phyloP scores from a whole-genome alignment of 2,888 invertebrate genomes.

The Agrochola lychnidis region DNA sequence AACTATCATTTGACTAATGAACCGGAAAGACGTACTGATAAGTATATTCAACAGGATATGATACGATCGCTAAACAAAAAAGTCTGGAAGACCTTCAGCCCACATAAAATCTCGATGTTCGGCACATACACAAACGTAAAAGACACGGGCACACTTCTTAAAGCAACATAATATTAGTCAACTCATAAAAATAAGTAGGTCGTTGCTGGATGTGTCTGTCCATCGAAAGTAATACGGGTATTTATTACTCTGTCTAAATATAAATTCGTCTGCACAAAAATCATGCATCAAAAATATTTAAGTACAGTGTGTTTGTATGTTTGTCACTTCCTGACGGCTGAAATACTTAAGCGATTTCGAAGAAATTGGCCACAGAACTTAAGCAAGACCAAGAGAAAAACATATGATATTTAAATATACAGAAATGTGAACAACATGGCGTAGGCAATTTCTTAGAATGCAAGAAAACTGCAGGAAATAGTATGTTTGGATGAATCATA shows the following conservation, averaged over 20 bases:
- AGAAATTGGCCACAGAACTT: background rate
- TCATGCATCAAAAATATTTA: slow-evolving; percentile 20
- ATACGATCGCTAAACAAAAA: too few relatives aligned
- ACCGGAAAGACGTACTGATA: background rate
- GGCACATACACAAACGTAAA: background rate
- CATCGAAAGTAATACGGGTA: slow-evolving; percentile 27
- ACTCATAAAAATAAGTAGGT: slow-evolving; percentile 51
- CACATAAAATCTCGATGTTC: background rate
- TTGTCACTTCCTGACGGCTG: background rate
- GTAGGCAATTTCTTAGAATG: background rate
- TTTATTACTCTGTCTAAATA: slow-evolving; percentile 51
- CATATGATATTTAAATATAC: too few relatives aligned
- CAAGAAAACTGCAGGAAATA: background rate
- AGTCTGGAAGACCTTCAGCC: background rate
- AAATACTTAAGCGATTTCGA: background rate
- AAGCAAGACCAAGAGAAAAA: too few relatives aligned
- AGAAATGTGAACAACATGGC: too few relatives aligned
- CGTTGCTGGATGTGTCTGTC: slow-evolving; percentile 22
- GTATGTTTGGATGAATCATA: background rate
- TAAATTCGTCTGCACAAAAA: slow-evolving; percentile 33
- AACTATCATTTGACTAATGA: background rate
- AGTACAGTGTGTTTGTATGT: background rate
- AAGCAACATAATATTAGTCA: background rate
- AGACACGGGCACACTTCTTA: background rate
- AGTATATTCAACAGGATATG: background rate